Percentiles rank a stretch among this genome's conserved stretches.
Conservation (phyloP, 2,113 vertebrate genomes). For the Trematomus loennbergii region DNA sequence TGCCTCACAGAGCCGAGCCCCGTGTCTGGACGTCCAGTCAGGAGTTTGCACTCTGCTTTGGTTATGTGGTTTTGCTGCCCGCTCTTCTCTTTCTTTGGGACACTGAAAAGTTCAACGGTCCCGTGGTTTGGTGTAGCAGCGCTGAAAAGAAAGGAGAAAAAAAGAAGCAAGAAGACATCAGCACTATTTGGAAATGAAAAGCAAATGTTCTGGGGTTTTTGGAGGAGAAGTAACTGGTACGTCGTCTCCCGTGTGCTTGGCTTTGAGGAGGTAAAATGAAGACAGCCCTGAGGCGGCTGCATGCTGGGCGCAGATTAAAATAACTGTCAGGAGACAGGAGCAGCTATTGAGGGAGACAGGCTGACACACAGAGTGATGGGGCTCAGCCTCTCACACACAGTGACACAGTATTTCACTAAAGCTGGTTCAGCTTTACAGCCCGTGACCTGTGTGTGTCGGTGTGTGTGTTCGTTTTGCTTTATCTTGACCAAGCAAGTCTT, state of each 20-base stretch:
- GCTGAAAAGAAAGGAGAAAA: constrained; percentile 51
- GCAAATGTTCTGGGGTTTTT: constrained; percentile 75
- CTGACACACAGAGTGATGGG: constrained; percentile 70
- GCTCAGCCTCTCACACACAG: constrained; percentile 73
- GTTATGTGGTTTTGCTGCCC: constrained; percentile 68
- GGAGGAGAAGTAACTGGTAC: constrained; percentile 66
- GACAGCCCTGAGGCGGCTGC: constrained; percentile 69
- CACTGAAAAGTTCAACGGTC: constrained; percentile 50
- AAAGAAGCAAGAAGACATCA: constrained; percentile 65
- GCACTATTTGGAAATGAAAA: constrained; percentile 79
- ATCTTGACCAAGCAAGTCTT: constrained; percentile 6
- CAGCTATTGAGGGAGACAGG: constrained; percentile 79
- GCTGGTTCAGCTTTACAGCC: constrained; percentile 76
- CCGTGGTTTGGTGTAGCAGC: constrained; percentile 52
- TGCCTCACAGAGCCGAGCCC: constrained; percentile 32
- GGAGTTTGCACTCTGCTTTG: constrained; percentile 44
- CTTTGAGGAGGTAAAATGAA: constrained; percentile 77
- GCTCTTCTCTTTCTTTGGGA: constrained; percentile 70
- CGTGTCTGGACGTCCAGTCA: constrained; percentile 32
- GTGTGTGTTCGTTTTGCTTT: constrained; percentile 12
- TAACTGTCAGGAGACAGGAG: constrained; percentile 82
- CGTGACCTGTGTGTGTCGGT: constrained; percentile 25
- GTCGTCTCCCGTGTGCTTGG: constrained; percentile 60
- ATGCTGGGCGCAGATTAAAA: constrained; percentile 83
- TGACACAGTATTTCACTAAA: constrained; percentile 69